Evolutionary conservation across 2,113 vertebrate species (phyloP).

Genomic region (Neofelis nebulosa): DNA sequence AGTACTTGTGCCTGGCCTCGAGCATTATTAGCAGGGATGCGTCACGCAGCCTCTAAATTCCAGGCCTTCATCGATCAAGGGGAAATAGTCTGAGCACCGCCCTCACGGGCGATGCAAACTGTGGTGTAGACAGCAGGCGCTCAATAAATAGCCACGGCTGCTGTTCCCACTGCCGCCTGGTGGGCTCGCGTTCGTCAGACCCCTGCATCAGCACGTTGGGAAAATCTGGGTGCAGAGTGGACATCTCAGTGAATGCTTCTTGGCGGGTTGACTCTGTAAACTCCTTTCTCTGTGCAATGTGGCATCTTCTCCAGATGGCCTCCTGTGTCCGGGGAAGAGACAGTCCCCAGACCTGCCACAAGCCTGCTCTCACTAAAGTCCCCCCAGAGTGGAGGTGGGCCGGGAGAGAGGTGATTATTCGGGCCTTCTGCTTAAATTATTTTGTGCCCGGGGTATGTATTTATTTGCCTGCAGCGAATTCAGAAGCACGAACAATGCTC

Average conservation of each 20-base stretch:
- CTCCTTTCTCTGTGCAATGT: accelerated
- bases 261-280: accelerated
- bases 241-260: accelerated
- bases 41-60: accelerated
- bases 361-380: neutral
- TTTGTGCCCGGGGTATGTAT: neutral
- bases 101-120: accelerated
- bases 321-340: neutral
- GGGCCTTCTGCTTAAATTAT: constrained; percentile 26
- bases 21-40: neutral
- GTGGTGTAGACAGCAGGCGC: accelerated
- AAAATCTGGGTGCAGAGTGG: neutral
- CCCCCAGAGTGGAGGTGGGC: neutral
- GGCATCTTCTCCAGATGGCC: neutral
- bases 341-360: neutral
- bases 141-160: accelerated
- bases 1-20: neutral
- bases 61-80: no score
- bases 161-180: accelerated
- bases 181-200: accelerated
- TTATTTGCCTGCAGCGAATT: constrained; percentile 37
- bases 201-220: neutral
- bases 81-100: accelerated
- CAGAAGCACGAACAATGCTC: neutral
- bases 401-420: neutral